phyloP scores from a whole-genome alignment of 2,797 vertebrate species.

The Micrastur ruficollis region DNA sequence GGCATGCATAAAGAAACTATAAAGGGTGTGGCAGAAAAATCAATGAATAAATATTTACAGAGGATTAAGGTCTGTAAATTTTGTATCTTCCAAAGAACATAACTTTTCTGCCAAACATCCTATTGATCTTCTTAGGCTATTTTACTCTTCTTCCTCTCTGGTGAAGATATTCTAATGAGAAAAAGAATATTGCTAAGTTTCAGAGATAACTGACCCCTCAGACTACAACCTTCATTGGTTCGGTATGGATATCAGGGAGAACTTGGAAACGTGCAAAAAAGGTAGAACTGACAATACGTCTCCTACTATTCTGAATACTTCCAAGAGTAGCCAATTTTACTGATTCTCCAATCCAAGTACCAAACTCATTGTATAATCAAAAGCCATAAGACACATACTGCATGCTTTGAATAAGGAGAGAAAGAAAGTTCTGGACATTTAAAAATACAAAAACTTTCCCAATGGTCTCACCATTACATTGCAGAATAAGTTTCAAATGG shows the following conservation, averaged over 20 bases:
- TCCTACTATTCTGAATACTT: neutral
- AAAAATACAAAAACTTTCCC: neutral
- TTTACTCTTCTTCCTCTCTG: neutral
- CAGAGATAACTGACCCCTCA: neutral
- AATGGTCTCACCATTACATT: neutral
- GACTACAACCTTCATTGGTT: neutral
- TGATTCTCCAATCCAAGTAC: neutral
- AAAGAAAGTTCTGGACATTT: neutral
- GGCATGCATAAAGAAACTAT: neutral
- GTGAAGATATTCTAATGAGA: neutral
- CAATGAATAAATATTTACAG: slow-evolving; percentile 70
- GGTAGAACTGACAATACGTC: neutral
- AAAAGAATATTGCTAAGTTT: neutral
- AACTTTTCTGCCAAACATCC: slow-evolving; percentile 27
- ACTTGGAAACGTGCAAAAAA: neutral
- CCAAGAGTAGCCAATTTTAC: neutral
- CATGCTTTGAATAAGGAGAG: neutral
- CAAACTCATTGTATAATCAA: neutral
- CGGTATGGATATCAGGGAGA: neutral
- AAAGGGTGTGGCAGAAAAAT: slow-evolving; percentile 12
- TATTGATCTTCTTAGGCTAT: slow-evolving; percentile 30
- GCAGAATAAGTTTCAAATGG: neutral
- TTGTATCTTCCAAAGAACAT: slow-evolving; percentile 36
- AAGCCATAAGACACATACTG: neutral
- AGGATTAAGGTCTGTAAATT: slow-evolving; percentile 54